Conservation (phyloP, 2,797 vertebrate genomes). For the Cottoperca gobio region DNA sequence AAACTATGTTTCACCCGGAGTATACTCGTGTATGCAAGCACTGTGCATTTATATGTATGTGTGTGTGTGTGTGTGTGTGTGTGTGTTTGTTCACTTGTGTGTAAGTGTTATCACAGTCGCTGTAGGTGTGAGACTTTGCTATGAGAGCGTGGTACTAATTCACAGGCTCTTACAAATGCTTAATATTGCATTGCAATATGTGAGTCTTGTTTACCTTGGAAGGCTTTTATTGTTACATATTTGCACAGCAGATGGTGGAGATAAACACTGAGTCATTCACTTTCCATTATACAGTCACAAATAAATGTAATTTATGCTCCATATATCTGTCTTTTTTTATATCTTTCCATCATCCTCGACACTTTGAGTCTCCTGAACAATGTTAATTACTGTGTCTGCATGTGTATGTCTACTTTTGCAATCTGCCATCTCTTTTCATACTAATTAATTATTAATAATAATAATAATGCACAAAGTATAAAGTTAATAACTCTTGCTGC, state of each 20-base stretch:
- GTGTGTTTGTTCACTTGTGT: slow-evolving; percentile 42
- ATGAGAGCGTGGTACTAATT: slow-evolving; percentile 57
- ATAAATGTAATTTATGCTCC: neutral
- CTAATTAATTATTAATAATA: too few relatives aligned
- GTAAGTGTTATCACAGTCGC: slow-evolving; percentile 71
- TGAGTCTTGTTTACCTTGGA: slow-evolving; percentile 52
- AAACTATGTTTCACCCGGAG: neutral
- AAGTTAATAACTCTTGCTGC: neutral
- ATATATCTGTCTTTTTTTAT: neutral
- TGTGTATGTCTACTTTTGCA: neutral
- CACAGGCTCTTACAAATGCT: slow-evolving; percentile 54
- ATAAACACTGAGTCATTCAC: slow-evolving; percentile 36
- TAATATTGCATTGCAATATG: slow-evolving; percentile 40
- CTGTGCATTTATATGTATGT: slow-evolving; percentile 22
- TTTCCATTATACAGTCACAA: neutral
- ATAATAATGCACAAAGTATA: neutral
- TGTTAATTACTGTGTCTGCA: neutral
- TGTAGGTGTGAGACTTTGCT: slow-evolving; percentile 74
- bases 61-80: slow-evolving; percentile 8
- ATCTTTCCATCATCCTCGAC: neutral
- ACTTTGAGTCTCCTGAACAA: neutral
- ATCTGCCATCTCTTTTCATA: neutral
- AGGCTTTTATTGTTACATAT: slow-evolving; percentile 40
- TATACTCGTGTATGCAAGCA: slow-evolving; percentile 4
- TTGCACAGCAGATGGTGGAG: slow-evolving; percentile 44